A percentile compares a stretch with the other conserved stretches of the same genome.
Evolutionary conservation across 2,888 invertebrate genomes (phyloP).

Genomic region (Sinelater perroti): DNA sequence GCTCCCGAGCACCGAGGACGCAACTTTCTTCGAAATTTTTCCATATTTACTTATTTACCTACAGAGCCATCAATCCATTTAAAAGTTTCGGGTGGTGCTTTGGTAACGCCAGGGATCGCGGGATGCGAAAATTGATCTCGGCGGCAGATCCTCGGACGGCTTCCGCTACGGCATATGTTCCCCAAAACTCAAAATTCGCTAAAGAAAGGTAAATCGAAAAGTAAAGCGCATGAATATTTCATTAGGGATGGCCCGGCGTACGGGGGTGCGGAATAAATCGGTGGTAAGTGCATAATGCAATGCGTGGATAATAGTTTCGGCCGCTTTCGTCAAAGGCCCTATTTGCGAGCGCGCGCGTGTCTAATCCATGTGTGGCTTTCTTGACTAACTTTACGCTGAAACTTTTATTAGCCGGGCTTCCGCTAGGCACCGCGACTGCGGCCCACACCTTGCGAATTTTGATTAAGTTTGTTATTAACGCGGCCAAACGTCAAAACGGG

Average conservation of each 20-base stretch:
- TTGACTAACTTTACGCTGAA: no score
- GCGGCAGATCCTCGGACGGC: slow-evolving; percentile 20
- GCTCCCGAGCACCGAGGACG: slow-evolving; percentile 1
- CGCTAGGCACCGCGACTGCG: no score
- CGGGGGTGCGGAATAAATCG: slow-evolving; percentile 19
- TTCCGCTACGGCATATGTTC: slow-evolving; percentile 13
- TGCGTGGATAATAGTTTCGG: slow-evolving; percentile 22
- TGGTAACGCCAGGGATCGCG: slow-evolving; percentile 18
- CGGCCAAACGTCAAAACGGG: no score
- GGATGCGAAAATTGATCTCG: slow-evolving; percentile 19
- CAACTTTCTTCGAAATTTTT: slow-evolving; percentile 14
- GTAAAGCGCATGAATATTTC: slow-evolving; percentile 28
- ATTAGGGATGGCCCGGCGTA: slow-evolving; percentile 14
- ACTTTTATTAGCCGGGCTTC: no score
- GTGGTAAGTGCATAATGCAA: slow-evolving; percentile 23
- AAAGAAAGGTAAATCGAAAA: slow-evolving; percentile 28
- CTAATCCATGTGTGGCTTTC: slow-evolving; percentile 25
- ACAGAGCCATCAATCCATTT: slow-evolving; percentile 18
- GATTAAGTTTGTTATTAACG: slow-evolving; percentile 4
- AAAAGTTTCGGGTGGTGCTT: slow-evolving; percentile 20
- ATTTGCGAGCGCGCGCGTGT: slow-evolving; percentile 14
- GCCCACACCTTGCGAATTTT: slow-evolving; percentile 1
- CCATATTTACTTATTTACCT: slow-evolving; percentile 19
- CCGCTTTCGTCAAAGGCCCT: slow-evolving; percentile 20
- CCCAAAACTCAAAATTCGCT: slow-evolving; percentile 13